Evolutionary conservation across 2,888 invertebrate species (phyloP), one percentile per base, ranked within the genome.

Genomic region (Brachynemurus nebulosus): DNA sequence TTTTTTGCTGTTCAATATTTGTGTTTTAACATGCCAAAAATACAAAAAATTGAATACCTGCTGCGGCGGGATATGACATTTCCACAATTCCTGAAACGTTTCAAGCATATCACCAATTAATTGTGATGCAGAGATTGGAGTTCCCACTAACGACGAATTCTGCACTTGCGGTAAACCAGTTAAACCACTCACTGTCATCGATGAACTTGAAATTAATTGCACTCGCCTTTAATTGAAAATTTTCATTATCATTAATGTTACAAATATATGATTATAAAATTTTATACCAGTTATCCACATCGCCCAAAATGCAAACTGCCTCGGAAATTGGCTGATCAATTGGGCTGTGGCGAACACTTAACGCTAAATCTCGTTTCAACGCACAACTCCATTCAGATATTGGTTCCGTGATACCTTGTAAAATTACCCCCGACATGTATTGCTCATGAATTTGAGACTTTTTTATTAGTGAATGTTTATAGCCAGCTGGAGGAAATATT

Each of bases 21-120:
- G n/a, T n/a, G n/a, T n/a, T n/a, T n/a, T n/a, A n/a, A n/a, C n/a
- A n/a, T n/a, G n/a, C n/a, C n/a, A n/a, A n/a, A n/a, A n/a, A n/a
- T n/a, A n/a, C n/a, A n/a, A n/a, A n/a, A n/a, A n/a, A n/a, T n/a
- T n/a, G n/a, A n/a, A n/a, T n/a, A n/a, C n/a, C n/a, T n/a, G n/a
- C 60, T 80, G 76, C 1, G 85, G 74, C 3, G 88, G 80, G 52
- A 86, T 79, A 42, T 75, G 76, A 12, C 86, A 76, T 48, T 71
- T 76, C 63, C 80, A 78, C 73, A 91, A 78, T 48, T 80, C 78
- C 27, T 81, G 74, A 21, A 90, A 70, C 0, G 85, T 79, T 63
- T 91, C 91, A 48, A 91, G 63, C 80, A 90, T 84, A 52, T 80
- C 80, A 18, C 82, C 80, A 11, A 92, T 85, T 9, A 90, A 65